Percentiles rank a stretch among this genome's conserved stretches.
Evolutionary conservation across 1,140 invertebrate genomes (phyloP).

Genomic region (Xylocopa sonorina): DNA sequence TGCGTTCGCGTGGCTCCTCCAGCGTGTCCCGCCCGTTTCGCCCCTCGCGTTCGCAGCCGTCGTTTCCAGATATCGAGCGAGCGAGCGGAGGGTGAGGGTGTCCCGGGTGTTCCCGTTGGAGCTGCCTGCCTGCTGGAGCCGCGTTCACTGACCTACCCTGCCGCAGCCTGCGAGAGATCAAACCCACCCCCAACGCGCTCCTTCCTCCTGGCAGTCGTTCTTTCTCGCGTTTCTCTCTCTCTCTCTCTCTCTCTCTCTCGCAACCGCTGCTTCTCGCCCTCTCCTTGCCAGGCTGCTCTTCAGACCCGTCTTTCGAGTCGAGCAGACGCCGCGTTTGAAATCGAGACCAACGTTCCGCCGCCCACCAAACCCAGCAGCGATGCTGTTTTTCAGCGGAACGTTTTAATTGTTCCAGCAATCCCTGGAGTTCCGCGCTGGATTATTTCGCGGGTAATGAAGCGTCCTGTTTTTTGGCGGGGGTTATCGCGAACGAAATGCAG

Average conservation of each 20-base stretch:
- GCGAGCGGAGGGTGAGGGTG: conserved; percentile 41
- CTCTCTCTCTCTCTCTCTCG: not conserved
- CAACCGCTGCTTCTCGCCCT: not conserved
- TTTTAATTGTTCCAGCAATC: not conserved
- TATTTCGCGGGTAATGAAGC: too few relatives aligned
- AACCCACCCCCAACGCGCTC: conserved; percentile 6
- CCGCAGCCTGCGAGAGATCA: conserved; percentile 46
- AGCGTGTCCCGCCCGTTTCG: not conserved
- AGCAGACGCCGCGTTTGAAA: not conserved
- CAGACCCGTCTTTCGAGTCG: not conserved
- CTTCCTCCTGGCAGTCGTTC: not conserved
- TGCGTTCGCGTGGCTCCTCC: not conserved
- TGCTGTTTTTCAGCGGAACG: not conserved
- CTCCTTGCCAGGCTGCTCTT: not conserved
- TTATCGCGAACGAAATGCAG: too few relatives aligned
- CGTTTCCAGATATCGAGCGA: conserved; percentile 73
- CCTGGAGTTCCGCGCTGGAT: not conserved
- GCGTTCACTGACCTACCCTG: conserved; percentile 72
- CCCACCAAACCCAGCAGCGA: too few relatives aligned
- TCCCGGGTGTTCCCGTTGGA: conserved; percentile 65
- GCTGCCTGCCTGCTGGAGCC: conserved; percentile 61
- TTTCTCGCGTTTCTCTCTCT: conserved; percentile 16
- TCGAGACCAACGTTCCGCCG: not conserved
- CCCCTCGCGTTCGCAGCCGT: conserved; percentile 22
- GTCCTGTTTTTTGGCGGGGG: too few relatives aligned